Evolutionary conservation across 2,113 vertebrate species (phyloP).

Genomic region (Syngnathoides biaculeatus): DNA sequence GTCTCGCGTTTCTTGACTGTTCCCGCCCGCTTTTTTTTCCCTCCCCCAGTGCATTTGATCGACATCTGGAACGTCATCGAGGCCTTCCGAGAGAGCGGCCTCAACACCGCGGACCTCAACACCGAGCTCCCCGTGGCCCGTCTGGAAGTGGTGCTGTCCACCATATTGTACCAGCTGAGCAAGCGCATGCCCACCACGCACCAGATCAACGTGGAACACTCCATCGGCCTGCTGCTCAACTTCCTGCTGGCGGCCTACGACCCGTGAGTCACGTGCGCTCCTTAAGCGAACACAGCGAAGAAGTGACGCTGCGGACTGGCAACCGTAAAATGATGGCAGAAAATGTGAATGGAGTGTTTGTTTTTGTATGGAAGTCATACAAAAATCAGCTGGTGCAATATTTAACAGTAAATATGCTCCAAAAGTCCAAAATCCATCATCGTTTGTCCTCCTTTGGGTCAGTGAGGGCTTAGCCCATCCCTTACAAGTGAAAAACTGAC

Average conservation of each 20-base stretch:
- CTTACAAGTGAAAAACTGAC: no score
- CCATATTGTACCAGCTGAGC: constrained; percentile 96
- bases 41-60: constrained; percentile 86
- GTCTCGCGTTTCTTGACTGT: background rate
- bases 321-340: constrained; percentile 12
- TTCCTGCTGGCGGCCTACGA: constrained; percentile 95
- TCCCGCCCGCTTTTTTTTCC: constrained; percentile 18
- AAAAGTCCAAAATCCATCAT: no score
- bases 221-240: constrained; percentile 90
- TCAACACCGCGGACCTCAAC: constrained; percentile 88
- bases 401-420: no score
- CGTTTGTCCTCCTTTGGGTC: no score
- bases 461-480: no score
- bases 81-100: constrained; percentile 88
- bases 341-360: background rate
- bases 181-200: constrained; percentile 97
- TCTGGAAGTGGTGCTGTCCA: constrained; percentile 90
- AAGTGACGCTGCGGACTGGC: constrained; percentile 24
- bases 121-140: constrained; percentile 87
- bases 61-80: constrained; percentile 99
- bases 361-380: background rate
- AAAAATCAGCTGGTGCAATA: background rate
- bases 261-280: constrained; percentile 78
- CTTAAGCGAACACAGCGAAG: constrained; percentile 22
- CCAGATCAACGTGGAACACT: constrained; percentile 93